These are phyloP conservation scores for Electrona antarctica DNA, from an alignment of 2,113 vertebrate genomes.

Conservation along the genomic window DNA sequence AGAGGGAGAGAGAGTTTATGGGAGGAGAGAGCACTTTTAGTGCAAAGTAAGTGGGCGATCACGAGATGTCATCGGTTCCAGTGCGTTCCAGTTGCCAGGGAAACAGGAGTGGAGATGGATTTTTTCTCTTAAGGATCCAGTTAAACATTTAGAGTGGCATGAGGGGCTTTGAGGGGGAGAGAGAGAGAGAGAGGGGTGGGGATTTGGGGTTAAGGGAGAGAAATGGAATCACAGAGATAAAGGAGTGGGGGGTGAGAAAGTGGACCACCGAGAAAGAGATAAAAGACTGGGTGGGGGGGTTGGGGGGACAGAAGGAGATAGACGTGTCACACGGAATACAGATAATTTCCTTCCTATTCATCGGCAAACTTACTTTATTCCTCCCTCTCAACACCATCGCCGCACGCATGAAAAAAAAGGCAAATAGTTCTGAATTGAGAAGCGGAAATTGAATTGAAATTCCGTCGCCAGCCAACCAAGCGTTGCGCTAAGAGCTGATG, in stretches of 20 bases:
- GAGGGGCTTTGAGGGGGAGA: background rate
- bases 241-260: background rate
- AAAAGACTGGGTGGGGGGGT: background rate
- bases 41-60: constrained; percentile 71
- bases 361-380: too few species aligned
- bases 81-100: constrained; percentile 76
- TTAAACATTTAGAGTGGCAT: constrained; percentile 68
- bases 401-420: too few species aligned
- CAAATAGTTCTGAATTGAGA: too few species aligned
- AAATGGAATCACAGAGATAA: background rate
- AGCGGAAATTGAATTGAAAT: too few species aligned
- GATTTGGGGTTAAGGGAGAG: background rate
- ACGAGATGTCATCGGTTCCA: constrained; percentile 74
- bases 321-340: too few species aligned
- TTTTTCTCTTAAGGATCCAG: constrained; percentile 67
- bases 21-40: constrained; percentile 52
- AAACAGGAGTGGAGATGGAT: constrained; percentile 74
- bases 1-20: too few species aligned
- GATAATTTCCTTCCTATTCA: too few species aligned
- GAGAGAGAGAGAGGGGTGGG: constrained; percentile 17
- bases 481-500: too few species aligned
- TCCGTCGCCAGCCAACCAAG: too few species aligned
- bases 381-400: too few species aligned
- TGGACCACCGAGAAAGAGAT: background rate
- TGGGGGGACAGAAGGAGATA: background rate